These are phyloP conservation scores for Euplagia quadripunctaria DNA, from an alignment of 2,888 invertebrate genomes.

Conservation along the genomic window DNA sequence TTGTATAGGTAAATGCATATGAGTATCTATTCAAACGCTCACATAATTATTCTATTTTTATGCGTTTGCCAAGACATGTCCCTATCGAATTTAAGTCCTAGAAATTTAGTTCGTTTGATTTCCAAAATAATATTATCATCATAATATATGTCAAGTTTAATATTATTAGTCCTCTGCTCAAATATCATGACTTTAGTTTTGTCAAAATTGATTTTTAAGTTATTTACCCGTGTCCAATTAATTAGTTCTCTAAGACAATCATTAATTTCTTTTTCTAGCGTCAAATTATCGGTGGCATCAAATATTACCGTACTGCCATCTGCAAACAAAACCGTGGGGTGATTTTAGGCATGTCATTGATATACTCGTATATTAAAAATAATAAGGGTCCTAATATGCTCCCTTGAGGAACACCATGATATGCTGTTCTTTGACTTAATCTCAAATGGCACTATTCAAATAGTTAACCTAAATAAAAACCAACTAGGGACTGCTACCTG, in stretches of 20 bases:
- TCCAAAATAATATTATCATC: not conserved
- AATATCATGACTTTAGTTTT: slow-evolving; percentile 2
- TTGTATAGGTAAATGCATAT: not conserved
- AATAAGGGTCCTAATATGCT: slow-evolving; percentile 1
- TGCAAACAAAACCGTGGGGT: not conserved
- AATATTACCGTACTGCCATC: not conserved
- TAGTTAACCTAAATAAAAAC: too few species aligned
- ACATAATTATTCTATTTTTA: not conserved
- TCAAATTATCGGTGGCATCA: too few species aligned
- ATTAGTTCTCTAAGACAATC: not conserved
- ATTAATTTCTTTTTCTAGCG: not conserved
- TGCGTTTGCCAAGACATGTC: not conserved
- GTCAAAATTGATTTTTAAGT: not conserved
- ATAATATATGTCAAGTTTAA: not conserved
- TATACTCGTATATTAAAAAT: not conserved
- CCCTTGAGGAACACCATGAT: not conserved
- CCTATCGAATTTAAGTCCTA: not conserved
- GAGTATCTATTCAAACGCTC: not conserved
- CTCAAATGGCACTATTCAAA: too few species aligned
- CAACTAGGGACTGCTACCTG: too few species aligned
- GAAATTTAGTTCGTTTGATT: too few species aligned
- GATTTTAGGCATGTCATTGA: not conserved
- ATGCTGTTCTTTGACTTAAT: not conserved
- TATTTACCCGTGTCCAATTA: not conserved
- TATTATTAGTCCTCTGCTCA: not conserved